These are phyloP conservation scores for Synergus laeviventris DNA, from an alignment of 2,888 invertebrate genomes.

Conservation along the genomic window DNA sequence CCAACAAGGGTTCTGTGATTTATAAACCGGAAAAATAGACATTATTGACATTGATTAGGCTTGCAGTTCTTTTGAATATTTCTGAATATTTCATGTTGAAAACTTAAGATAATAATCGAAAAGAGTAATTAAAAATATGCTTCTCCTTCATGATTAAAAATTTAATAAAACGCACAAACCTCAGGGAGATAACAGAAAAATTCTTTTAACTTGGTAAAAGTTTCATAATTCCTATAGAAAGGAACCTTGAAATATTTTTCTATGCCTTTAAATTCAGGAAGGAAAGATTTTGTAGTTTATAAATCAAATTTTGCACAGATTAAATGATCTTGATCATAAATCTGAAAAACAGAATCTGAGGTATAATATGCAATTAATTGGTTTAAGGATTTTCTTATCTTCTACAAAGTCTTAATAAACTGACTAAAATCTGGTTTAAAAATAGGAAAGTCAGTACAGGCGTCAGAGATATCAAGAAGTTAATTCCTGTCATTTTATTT, in stretches of 20 bases:
- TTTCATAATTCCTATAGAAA: conserved; percentile 2
- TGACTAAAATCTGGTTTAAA: background rate
- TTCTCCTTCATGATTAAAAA: background rate
- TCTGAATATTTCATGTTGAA: background rate
- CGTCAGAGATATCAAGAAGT: background rate
- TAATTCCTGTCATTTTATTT: background rate
- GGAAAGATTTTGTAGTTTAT: background rate
- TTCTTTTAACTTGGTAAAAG: background rate
- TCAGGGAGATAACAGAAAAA: conserved; percentile 12
- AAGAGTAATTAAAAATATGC: background rate
- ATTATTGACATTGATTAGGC: background rate
- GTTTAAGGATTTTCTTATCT: background rate
- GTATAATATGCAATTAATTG: background rate
- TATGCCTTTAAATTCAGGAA: background rate
- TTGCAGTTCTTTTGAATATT: background rate
- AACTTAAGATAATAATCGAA: background rate
- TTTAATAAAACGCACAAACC: conserved; percentile 21
- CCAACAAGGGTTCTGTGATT: background rate
- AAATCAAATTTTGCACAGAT: background rate
- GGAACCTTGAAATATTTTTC: conserved; percentile 14
- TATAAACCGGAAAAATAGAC: background rate
- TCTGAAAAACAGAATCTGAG: background rate
- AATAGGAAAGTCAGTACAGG: background rate
- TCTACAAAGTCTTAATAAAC: background rate
- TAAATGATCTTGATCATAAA: background rate